Evolutionary conservation across 2,888 invertebrate species (phyloP).

Genomic region (Ormyrus nitidulus): DNA sequence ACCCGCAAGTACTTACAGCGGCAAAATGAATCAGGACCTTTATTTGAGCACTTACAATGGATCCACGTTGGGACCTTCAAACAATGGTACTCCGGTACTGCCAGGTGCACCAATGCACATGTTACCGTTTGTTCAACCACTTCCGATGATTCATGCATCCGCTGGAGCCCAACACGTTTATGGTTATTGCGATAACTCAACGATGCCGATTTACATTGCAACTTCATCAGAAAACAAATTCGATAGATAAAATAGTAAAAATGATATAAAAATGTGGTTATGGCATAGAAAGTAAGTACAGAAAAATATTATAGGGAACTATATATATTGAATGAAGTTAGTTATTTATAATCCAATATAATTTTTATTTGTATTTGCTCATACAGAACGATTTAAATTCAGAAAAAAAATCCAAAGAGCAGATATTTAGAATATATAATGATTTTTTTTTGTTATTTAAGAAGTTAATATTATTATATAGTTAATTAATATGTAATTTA

Average conservation of each 20-base stretch:
- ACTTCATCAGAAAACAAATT: constrained; percentile 70
- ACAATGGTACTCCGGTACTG: constrained; percentile 50
- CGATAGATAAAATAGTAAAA: constrained; percentile 65
- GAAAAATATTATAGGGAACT: too few relatives aligned
- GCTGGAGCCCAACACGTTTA: constrained; percentile 69
- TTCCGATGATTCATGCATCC: constrained; percentile 68
- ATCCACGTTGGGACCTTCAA: constrained; percentile 68
- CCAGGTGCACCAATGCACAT: constrained; percentile 67
- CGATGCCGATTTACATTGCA: constrained; percentile 70
- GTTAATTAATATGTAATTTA: too few relatives aligned
- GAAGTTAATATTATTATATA: too few relatives aligned
- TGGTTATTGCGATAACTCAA: constrained; percentile 70
- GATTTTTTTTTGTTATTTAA: too few relatives aligned
- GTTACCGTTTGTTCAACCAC: constrained; percentile 70
- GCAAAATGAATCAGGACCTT: constrained; percentile 70
- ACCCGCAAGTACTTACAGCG: constrained; percentile 70
- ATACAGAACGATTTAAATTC: too few relatives aligned
- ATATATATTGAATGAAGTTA: too few relatives aligned
- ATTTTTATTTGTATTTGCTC: too few relatives aligned
- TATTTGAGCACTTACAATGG: constrained; percentile 69
- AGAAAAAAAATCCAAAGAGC: too few relatives aligned
- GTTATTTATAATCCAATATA: too few relatives aligned
- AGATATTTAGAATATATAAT: too few relatives aligned
- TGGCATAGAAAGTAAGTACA: too few relatives aligned
- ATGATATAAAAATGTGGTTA: too few relatives aligned